Percentiles rank a stretch among this genome's conserved stretches.
phyloP scores from a whole-genome alignment of 2,888 invertebrate genomes.

The Sylvicola cinctus region DNA sequence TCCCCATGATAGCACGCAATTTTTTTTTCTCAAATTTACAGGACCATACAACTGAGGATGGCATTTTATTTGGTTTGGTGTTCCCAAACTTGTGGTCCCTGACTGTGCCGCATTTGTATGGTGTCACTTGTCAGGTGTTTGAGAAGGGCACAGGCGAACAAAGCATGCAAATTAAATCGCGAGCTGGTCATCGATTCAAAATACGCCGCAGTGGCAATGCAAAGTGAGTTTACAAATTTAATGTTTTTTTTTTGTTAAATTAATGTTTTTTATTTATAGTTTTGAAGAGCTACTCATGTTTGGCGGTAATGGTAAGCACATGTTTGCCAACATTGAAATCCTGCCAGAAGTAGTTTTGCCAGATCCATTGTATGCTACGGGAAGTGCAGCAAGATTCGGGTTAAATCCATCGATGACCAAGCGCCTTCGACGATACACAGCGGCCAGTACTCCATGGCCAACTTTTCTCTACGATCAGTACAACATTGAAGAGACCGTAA shows the following conservation, averaged over 20 bases:
- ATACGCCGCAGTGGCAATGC: no score
- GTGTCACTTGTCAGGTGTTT: conserved; percentile 25
- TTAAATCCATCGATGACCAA: conserved; percentile 20
- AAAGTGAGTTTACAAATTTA: no score
- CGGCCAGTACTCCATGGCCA: conserved; percentile 40
- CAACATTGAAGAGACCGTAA: conserved; percentile 27
- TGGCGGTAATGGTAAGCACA: no score
- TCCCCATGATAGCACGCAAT: conserved; percentile 43
- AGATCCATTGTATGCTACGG: conserved; percentile 29
- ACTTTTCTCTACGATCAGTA: conserved; percentile 43
- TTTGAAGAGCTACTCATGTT: no score
- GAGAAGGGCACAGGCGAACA: conserved; percentile 19
- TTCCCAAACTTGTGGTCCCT: no score
- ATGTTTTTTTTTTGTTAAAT: no score
- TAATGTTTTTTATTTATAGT: no score
- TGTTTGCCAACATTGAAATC: conserved; percentile 41
- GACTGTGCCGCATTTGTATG: no score
- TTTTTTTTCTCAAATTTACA: conserved; percentile 17
- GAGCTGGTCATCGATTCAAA: conserved; percentile 55
- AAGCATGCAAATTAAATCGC: conserved; percentile 42
- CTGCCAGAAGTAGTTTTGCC: conserved; percentile 42
- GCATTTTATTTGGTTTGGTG: conserved; percentile 21
- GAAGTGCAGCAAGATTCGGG: conserved; percentile 25
- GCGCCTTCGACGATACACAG: conserved; percentile 21
- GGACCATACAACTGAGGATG: conserved; percentile 16